Evolutionary conservation across 2,797 vertebrate species (phyloP).

Genomic region (Micrastur ruficollis): DNA sequence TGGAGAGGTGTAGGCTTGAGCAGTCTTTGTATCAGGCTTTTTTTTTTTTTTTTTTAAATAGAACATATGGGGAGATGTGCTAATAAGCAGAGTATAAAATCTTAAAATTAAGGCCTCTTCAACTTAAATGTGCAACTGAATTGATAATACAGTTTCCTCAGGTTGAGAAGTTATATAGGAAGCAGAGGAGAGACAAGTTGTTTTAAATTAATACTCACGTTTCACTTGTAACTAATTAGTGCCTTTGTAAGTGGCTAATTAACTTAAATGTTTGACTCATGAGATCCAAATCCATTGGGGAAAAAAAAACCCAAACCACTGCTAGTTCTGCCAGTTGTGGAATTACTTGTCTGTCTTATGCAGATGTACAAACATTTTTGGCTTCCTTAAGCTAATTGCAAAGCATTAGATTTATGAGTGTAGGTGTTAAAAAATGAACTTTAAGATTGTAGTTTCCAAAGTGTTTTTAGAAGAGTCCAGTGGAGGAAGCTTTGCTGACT

Average conservation of each 20-base stretch:
- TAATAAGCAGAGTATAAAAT: neutral
- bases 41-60: neutral
- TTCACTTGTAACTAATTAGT: constrained; percentile 16
- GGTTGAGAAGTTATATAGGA: neutral
- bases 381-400: neutral
- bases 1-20: neutral
- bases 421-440: neutral
- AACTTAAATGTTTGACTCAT: neutral
- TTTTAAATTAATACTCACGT: neutral
- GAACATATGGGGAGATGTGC: no score
- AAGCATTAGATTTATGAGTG: neutral
- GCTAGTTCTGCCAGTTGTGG: neutral
- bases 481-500: neutral
- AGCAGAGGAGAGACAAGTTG: neutral
- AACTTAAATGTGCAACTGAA: neutral
- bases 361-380: neutral
- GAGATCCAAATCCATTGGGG: neutral
- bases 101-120: neutral
- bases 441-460: neutral
- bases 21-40: neutral
- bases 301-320: neutral
- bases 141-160: neutral
- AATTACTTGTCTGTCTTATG: neutral
- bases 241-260: constrained; percentile 18
- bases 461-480: neutral